Evolutionary conservation across 1,140 invertebrate genomes (phyloP).

Genomic region (Drosophila malerkotliana): DNA sequence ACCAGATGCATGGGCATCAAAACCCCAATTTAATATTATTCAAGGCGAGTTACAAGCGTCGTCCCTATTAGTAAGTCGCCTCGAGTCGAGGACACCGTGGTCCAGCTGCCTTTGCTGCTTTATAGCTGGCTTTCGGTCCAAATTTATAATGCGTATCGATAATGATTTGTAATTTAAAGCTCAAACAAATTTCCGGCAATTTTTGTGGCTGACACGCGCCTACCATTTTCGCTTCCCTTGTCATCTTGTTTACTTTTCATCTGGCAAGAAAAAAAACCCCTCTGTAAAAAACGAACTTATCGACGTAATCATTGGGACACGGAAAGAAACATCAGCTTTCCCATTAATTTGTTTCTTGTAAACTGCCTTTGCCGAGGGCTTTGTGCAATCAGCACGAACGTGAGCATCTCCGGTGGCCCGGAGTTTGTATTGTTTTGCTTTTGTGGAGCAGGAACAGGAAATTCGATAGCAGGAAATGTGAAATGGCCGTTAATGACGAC

Average conservation of each 20-base stretch:
- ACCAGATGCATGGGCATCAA: neutral
- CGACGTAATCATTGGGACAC: conserved; percentile 59
- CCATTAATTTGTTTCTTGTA: conserved; percentile 73
- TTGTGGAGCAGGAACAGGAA: conserved; percentile 33
- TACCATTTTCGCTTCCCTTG: conserved; percentile 16
- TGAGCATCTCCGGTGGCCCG: conserved; percentile 34
- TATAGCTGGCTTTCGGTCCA: conserved; percentile 1
- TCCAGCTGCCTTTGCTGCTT: conserved; percentile 23
- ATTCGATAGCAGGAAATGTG: conserved; percentile 67
- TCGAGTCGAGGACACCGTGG: conserved; percentile 2
- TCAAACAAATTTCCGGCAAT: conserved; percentile 75
- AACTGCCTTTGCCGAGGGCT: conserved; percentile 58
- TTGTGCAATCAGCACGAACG: conserved; percentile 72
- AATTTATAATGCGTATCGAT: conserved; percentile 80
- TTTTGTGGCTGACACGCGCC: conserved; percentile 49
- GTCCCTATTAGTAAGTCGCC: conserved; percentile 73
- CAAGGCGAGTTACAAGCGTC: conserved; percentile 78
- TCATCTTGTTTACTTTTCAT: conserved; percentile 49
- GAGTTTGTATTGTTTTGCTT: conserved; percentile 14
- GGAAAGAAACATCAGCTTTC: conserved; percentile 50
- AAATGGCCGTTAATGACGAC: conserved; percentile 55
- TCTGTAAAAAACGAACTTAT: conserved; percentile 60
- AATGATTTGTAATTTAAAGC: conserved; percentile 81
- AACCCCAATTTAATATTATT: conserved; percentile 70
- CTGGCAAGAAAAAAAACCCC: conserved; percentile 26